These are phyloP conservation scores for Drosophila triauraria DNA, from an alignment of 1,140 invertebrate genomes.

Conservation along the genomic window DNA sequence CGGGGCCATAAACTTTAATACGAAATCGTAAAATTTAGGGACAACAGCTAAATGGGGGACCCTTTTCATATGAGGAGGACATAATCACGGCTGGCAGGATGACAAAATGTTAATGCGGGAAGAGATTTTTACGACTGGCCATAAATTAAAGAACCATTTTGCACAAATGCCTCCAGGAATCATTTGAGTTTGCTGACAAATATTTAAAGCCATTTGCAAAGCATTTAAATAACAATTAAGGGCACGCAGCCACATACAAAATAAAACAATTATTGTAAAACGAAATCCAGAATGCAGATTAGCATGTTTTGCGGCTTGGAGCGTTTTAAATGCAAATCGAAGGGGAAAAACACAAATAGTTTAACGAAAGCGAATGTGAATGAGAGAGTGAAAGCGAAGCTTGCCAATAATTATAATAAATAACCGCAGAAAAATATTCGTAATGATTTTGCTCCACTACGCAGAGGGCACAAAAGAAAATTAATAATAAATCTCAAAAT, in stretches of 20 bases:
- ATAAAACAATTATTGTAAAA: conserved; percentile 31
- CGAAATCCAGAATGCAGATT: conserved; percentile 58
- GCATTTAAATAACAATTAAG: conserved; percentile 75
- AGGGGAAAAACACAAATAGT: conserved; percentile 24
- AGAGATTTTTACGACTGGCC: conserved; percentile 54
- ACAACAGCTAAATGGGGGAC: conserved; percentile 24
- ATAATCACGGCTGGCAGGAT: conserved; percentile 69
- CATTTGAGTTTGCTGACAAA: conserved; percentile 1
- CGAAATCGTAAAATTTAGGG: conserved; percentile 59
- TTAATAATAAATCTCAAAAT: conserved; percentile 85
- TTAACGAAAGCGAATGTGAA: conserved; percentile 1
- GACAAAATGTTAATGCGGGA: conserved; percentile 62
- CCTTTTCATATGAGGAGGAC: conserved; percentile 46
- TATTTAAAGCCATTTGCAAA: conserved; percentile 65
- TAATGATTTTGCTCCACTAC: conserved; percentile 59
- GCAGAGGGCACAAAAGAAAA: conserved; percentile 61
- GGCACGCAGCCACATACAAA: conserved; percentile 27
- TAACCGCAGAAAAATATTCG: conserved; percentile 59
- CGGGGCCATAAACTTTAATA: conserved; percentile 67
- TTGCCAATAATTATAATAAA: conserved; percentile 75
- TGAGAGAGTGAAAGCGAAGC: conserved; percentile 12
- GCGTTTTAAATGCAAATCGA: conserved; percentile 76
- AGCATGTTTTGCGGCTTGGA: conserved; percentile 50
- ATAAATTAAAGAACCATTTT: conserved; percentile 76
- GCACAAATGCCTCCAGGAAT: conserved; percentile 21